Percentiles rank a stretch among this genome's conserved stretches.
These are phyloP conservation scores for Danio choprae DNA, from an alignment of 2,797 vertebrate species.

Conservation along the genomic window DNA sequence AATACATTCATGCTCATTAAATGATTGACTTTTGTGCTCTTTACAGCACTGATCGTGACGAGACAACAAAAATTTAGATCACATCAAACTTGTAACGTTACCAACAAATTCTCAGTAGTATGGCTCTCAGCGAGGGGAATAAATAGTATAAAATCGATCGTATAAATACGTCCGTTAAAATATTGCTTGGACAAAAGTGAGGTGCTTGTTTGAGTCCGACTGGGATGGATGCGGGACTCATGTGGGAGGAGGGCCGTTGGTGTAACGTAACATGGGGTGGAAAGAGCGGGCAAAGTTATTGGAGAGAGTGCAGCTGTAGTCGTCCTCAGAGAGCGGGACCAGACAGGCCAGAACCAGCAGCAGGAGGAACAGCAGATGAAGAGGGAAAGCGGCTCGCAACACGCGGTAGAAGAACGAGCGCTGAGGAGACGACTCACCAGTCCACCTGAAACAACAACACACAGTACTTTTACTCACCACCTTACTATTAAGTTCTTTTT, in stretches of 20 bases:
- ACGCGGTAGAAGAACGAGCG: conserved; percentile 87
- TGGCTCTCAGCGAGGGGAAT: conserved; percentile 55
- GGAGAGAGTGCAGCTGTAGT: conserved; percentile 85
- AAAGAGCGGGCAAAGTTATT: conserved; percentile 95
- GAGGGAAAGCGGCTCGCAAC: conserved; percentile 84
- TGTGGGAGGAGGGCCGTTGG: conserved; percentile 92
- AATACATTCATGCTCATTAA: conserved; percentile 6
- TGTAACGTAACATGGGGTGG: conserved; percentile 92
- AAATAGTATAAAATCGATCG: conserved; percentile 60
- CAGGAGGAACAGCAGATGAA: conserved; percentile 89
- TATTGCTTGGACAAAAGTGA: conserved; percentile 51
- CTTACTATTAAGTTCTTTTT: too few species aligned
- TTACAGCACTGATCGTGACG: conserved; percentile 20
- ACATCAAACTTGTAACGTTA: not conserved
- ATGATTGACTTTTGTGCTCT: not conserved
- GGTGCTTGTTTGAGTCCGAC: conserved; percentile 20
- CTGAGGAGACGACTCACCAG: conserved; percentile 65
- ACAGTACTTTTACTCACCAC: too few species aligned
- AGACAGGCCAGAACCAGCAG: conserved; percentile 87
- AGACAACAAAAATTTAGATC: not conserved
- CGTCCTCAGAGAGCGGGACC: conserved; percentile 83
- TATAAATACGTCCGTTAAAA: conserved; percentile 57
- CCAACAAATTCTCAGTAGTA: conserved; percentile 39
- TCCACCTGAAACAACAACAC: conserved; percentile 71
- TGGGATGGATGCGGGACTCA: conserved; percentile 67